A percentile compares a stretch with the other conserved stretches of the same genome.
These are phyloP conservation scores for Cecropterus lyciades DNA, from an alignment of 1,140 invertebrate genomes.

Conservation along the genomic window DNA sequence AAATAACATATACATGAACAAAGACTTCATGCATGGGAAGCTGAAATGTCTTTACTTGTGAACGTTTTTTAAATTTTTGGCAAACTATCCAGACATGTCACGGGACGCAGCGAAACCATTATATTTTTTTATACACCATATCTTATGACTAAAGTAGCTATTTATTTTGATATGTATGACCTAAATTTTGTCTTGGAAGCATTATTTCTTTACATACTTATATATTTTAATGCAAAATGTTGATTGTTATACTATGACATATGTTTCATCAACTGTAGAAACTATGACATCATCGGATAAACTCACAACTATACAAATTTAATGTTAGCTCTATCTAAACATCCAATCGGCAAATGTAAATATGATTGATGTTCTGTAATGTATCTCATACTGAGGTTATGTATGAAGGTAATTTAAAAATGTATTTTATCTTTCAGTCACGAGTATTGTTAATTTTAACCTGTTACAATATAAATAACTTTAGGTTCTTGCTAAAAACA, in stretches of 20 bases:
- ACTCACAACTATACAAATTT: background rate
- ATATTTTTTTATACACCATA: background rate
- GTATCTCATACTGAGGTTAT: background rate
- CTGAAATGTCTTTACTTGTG: constrained; percentile 30
- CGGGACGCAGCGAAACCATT: constrained; percentile 42
- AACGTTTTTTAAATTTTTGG: constrained; percentile 54
- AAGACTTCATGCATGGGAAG: constrained; percentile 12
- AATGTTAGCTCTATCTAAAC: background rate
- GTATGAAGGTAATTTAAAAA: background rate
- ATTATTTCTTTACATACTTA: background rate
- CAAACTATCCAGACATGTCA: constrained; percentile 56
- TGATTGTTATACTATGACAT: background rate
- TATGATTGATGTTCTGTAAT: constrained; percentile 5
- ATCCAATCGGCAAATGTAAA: constrained; percentile 2
- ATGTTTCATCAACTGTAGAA: background rate
- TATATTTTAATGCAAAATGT: background rate
- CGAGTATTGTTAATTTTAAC: too few relatives aligned
- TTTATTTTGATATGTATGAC: constrained; percentile 1
- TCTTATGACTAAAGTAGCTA: background rate
- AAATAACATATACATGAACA: constrained; percentile 13
- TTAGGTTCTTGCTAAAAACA: too few relatives aligned
- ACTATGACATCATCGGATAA: constrained; percentile 3
- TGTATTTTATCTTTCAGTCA: too few relatives aligned
- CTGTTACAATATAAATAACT: too few relatives aligned
- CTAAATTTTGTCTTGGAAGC: background rate